phyloP scores from a whole-genome alignment of 2,888 invertebrate genomes.

The Heliconius cydno region DNA sequence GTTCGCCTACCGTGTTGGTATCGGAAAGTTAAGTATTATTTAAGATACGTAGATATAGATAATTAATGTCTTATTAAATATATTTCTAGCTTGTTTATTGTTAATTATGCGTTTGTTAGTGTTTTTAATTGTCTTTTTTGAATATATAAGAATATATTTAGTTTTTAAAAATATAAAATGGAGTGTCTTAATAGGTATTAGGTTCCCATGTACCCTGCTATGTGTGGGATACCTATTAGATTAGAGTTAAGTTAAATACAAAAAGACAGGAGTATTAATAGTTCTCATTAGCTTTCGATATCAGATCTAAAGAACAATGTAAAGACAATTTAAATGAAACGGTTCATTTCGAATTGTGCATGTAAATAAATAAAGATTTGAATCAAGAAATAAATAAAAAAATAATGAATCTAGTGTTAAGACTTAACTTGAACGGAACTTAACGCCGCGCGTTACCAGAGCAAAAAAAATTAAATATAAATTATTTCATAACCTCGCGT shows the following conservation, averaged over 20 bases:
- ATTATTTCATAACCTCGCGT: too few species aligned
- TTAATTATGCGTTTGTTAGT: neutral
- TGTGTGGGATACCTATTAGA: neutral
- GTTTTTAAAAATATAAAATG: neutral
- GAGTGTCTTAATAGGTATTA: neutral
- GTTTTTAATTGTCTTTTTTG: neutral
- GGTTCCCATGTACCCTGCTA: neutral
- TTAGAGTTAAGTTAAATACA: neutral
- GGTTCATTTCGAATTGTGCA: neutral
- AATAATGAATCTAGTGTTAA: neutral
- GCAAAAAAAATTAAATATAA: too few species aligned
- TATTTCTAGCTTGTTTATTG: neutral
- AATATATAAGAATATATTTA: neutral
- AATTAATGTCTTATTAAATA: neutral
- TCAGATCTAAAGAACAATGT: constrained; percentile 1
- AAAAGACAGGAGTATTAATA: neutral
- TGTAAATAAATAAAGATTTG: neutral
- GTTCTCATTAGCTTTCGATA: neutral
- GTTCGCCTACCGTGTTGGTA: constrained; percentile 32
- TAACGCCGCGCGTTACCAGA: too few species aligned
- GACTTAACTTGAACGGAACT: too few species aligned
- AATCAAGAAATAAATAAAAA: neutral
- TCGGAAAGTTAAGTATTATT: constrained; percentile 10
- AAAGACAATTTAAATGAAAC: neutral
- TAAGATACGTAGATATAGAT: constrained; percentile 8